phyloP scores from a whole-genome alignment of 2,113 vertebrate genomes.

The Eidolon helvum region DNA sequence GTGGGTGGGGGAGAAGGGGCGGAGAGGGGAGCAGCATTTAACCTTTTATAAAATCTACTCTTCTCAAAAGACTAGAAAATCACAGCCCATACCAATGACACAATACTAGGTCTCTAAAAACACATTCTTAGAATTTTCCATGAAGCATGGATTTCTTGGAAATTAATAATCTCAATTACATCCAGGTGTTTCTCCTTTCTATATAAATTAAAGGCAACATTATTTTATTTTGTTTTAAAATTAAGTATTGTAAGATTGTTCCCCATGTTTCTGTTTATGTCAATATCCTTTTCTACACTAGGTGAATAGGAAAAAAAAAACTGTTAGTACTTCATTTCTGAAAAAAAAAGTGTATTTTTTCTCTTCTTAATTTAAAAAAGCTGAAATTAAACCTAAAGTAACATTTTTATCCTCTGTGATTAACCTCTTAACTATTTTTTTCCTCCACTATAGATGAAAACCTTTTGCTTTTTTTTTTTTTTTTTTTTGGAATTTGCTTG shows the following conservation, averaged over 20 bases:
- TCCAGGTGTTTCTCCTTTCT: neutral
- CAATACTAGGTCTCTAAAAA: neutral
- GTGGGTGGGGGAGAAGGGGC: no score
- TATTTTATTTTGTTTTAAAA: neutral
- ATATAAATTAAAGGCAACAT: neutral
- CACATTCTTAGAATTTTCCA: conserved; percentile 10
- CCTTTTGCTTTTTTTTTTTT: neutral
- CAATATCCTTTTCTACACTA: neutral
- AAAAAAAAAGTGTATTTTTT: neutral
- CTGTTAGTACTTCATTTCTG: neutral
- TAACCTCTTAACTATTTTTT: neutral
- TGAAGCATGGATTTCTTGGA: neutral
- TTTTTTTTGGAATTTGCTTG: neutral
- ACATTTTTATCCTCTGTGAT: neutral
- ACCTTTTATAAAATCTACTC: neutral
- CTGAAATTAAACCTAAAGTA: conserved; percentile 29
- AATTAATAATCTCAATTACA: neutral
- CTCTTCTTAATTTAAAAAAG: neutral
- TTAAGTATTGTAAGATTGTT: neutral
- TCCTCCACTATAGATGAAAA: neutral
- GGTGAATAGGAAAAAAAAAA: neutral
- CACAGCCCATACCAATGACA: neutral
- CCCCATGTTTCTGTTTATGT: neutral
- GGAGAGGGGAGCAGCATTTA: neutral
- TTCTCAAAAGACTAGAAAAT: conserved; percentile 16